Base-by-base conservation (phyloP, 1,140 invertebrate species). In the Lycorma delicatula region DNA sequence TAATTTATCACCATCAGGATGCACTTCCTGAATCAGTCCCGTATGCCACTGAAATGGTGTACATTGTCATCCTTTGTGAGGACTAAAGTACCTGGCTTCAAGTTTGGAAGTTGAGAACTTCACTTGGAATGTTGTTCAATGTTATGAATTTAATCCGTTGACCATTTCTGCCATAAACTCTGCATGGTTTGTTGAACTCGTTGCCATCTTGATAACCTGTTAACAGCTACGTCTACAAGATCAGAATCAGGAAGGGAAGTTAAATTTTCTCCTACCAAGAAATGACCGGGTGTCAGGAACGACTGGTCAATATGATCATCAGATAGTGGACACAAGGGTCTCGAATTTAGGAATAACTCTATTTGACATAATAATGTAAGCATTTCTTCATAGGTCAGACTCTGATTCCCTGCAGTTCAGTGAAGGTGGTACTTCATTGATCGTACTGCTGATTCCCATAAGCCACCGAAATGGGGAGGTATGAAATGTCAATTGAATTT, bases 401-500 rank as follows among this genome's bases (percentile, higher is more conserved):
- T 9, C 0, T 23, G 22, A 18, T 63, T 29, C 1, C 59, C 57
- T 2, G 63, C 34, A 0, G 64, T 47, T 1, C 51, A 27, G 4
- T 25, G 27, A 7, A 71, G 28, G 26, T 67, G 60, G n/a, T 61
- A 48, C 54, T 70, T 68, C 0, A 64, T 54, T 1, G 65, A 60
- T 29, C 68, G 64, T 0, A 74, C 67, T 0, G 53, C 63, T 13
- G 67, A 60, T 61, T 66, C 64, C 65, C 66, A 72, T 26, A 62
- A 38, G 13, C 68, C 66, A 16, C 68, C 67, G 23, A 66, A 62
- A 50, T 70, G 62, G 0, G 66, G 61, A 13, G 63, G 66, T n/a
- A 50, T 68, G 50, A 70, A 70, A n/a, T 67, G 28, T 63, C 67
- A 71, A n/a, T n/a, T n/a, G n/a, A n/a, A n/a, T n/a, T n/a, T n/a